A percentile compares a stretch with the other conserved stretches of the same genome.
These are phyloP conservation scores for Meteorus sp. DNA, from an alignment of 1,140 invertebrate genomes.

Conservation along the genomic window DNA sequence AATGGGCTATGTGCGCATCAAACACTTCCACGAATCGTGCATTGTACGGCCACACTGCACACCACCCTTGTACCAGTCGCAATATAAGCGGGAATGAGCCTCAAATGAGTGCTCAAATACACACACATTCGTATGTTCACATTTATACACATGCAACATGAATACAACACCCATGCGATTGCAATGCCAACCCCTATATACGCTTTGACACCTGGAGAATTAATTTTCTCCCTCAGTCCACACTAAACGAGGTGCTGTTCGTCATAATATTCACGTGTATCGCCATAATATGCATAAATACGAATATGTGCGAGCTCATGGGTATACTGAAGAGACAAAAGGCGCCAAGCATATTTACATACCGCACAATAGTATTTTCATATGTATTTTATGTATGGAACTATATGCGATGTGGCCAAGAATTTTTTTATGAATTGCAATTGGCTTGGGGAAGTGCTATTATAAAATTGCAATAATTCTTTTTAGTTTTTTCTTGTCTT, in stretches of 20 bases:
- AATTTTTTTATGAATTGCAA: no score
- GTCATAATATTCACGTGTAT: background rate
- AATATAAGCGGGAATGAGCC: background rate
- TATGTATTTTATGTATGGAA: no score
- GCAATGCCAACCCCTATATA: no score
- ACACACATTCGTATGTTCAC: background rate
- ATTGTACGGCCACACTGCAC: slow-evolving; percentile 15
- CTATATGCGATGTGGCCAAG: no score
- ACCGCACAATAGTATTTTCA: no score
- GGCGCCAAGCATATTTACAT: background rate
- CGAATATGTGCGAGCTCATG: background rate
- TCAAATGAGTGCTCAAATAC: background rate
- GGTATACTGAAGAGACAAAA: background rate
- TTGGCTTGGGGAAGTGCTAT: no score
- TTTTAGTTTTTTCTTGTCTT: no score
- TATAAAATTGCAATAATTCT: no score
- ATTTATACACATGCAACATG: background rate
- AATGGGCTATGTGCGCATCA: background rate
- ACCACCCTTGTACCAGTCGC: slow-evolving; percentile 16
- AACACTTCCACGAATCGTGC: slow-evolving; percentile 11
- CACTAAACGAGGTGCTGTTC: background rate
- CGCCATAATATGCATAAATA: background rate
- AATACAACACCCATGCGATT: background rate
- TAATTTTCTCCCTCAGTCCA: background rate
- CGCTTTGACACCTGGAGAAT: slow-evolving; percentile 8